These are phyloP conservation scores for Drosophila stalkeri DNA, from an alignment of 2,888 invertebrate genomes.

Conservation along the genomic window DNA sequence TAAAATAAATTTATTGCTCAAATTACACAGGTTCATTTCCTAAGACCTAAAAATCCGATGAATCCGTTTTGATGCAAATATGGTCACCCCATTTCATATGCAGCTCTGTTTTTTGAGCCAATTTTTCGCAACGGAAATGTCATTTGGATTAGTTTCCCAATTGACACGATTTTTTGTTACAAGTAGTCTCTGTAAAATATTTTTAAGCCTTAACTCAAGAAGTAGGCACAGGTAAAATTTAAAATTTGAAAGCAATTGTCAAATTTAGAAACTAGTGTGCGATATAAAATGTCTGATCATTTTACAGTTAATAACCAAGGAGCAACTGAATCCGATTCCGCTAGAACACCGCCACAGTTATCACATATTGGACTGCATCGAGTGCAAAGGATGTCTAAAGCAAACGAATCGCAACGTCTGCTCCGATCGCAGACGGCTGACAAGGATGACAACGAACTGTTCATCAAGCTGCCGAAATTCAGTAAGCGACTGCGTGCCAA, in stretches of 20 bases:
- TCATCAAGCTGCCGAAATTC: conserved; percentile 56
- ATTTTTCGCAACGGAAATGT: background rate
- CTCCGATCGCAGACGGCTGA: conserved; percentile 33
- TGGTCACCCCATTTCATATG: background rate
- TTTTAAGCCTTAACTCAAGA: background rate
- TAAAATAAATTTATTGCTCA: background rate
- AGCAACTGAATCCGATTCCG: background rate
- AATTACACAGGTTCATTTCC: background rate
- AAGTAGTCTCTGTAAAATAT: background rate
- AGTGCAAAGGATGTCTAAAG: conserved; percentile 29
- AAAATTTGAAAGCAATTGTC: conserved; percentile 13
- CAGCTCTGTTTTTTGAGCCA: conserved; percentile 2
- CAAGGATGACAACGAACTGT: conserved; percentile 42
- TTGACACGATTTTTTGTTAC: background rate
- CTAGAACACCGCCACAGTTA: conserved; percentile 39
- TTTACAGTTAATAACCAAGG: conserved; percentile 12
- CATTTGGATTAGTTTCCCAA: background rate
- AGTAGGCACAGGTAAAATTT: conserved; percentile 18
- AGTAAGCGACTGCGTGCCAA: conserved; percentile 25
- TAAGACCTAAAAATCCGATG: no score
- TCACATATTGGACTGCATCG: conserved; percentile 34
- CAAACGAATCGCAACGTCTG: conserved; percentile 32
- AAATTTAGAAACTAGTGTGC: conserved; percentile 7
- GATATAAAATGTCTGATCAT: conserved; percentile 37
- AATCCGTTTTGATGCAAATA: background rate